Base-by-base conservation (phyloP, 1,140 invertebrate species). In the Papilio polyxenes region DNA sequence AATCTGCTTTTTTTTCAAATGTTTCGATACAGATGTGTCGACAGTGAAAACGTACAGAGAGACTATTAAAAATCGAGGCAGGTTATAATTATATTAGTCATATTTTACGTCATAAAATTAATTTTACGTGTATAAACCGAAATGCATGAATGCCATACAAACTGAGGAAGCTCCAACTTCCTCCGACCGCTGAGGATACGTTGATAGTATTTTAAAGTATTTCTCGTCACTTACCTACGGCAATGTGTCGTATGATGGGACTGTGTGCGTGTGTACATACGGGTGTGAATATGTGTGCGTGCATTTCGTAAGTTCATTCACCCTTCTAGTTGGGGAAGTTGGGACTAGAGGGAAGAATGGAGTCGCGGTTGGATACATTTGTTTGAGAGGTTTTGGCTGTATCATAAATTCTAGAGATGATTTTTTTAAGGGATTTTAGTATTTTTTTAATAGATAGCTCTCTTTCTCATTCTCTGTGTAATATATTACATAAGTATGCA, bases 251-350 rank as follows among this genome's bases (percentile, higher is more conserved):
- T 86, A 85, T 76, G 84, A 89, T 91, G 90, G 84, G 82, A 81
- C 15, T 51, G 75, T 75, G 81, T 76, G 83, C 76, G 82, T 65
- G 75, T 80, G 82, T 83, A 81, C 86, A 82, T 84, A 85, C 82
- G 78, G 77, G 82, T 85, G 82, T 85, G 83, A 75, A 86, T 78
- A 79, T 87, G 90, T 91, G 89, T 89, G 91, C 82, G 88, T 91
- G 90, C 91, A 94, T 94, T 94, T 94, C 92, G 92, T 93, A 85
- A 89, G 92, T 94, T 93, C 92, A 86, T 93, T 94, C 91, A 93
- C 92, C 92, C 90, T 89, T 86, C 84, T 88, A 92, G 92, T 93
- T 93, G 89, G 92, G 91, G 92, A 93, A 94, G 92, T 93, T 94
- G 88, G 92, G 92, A 91, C 86, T 82, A 92, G 74, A 4, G 83